phyloP scores from a whole-genome alignment of 2,888 invertebrate species.

The Epinotia bilunana region DNA sequence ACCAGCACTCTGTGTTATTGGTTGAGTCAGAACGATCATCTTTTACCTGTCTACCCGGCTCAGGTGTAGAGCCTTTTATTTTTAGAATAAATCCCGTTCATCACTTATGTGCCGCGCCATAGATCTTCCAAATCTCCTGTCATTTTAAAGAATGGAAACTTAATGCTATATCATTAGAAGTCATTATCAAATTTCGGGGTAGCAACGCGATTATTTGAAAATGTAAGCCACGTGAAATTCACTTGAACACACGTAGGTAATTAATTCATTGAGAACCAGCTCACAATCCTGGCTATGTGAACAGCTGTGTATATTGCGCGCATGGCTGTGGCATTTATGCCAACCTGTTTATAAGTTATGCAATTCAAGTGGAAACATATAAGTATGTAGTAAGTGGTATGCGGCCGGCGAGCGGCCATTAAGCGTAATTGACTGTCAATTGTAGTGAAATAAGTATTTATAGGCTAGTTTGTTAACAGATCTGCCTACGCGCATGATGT shows the following conservation, averaged over 20 bases:
- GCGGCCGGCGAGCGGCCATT: constrained; percentile 62
- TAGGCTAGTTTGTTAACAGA: constrained; percentile 40
- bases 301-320: constrained; percentile 70
- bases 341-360: constrained; percentile 77
- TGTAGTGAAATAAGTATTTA: constrained; percentile 55
- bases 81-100: constrained; percentile 21
- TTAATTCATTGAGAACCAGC: constrained; percentile 35
- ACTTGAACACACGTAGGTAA: constrained; percentile 32
- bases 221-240: constrained; percentile 19
- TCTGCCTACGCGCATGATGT: constrained; percentile 36
- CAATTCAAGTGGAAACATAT: constrained; percentile 78
- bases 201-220: neutral
- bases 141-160: neutral
- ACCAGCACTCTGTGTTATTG: neutral
- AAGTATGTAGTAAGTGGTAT: constrained; percentile 61
- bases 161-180: constrained; percentile 9
- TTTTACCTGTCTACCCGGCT: constrained; percentile 16
- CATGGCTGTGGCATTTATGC: constrained; percentile 72
- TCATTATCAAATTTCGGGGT: constrained; percentile 10
- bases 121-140: neutral
- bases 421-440: constrained; percentile 75
- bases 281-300: constrained; percentile 50
- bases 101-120: constrained; percentile 4
- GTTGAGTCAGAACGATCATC: constrained; percentile 12
- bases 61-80: neutral